A percentile compares a stretch with the other conserved stretches of the same genome.
Evolutionary conservation across 2,888 invertebrate species (phyloP).

Genomic region (Netelia virgata): DNA sequence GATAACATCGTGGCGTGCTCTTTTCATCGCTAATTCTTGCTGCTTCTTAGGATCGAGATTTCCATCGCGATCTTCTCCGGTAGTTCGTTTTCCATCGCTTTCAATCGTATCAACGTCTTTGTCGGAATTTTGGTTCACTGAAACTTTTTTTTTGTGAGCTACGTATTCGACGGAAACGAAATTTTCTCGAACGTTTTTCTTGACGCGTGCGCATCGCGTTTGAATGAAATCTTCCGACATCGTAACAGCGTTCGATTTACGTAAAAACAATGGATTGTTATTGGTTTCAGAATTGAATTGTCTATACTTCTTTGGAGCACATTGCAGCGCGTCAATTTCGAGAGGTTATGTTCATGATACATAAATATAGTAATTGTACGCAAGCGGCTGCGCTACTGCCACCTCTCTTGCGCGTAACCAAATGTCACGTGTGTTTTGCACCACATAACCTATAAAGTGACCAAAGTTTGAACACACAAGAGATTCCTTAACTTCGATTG

Average conservation of each 20-base stretch:
- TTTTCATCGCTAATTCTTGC: slow-evolving; percentile 90
- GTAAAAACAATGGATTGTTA: neutral
- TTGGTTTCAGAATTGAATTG: neutral
- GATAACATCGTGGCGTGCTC: slow-evolving; percentile 92
- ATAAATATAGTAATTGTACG: neutral
- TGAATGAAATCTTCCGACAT: slow-evolving; percentile 78
- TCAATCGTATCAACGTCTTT: slow-evolving; percentile 26
- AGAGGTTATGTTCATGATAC: slow-evolving; percentile 13
- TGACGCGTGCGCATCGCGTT: slow-evolving; percentile 75
- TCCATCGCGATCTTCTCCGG: slow-evolving; percentile 7
- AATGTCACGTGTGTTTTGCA: neutral
- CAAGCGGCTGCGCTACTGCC: neutral
- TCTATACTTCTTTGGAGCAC: neutral
- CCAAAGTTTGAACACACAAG: neutral
- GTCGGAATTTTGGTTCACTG: slow-evolving; percentile 9
- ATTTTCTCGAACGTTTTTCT: slow-evolving; percentile 65
- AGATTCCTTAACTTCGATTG: neutral
- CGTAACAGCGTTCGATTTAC: neutral
- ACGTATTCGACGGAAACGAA: slow-evolving; percentile 74
- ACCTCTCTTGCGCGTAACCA: too few relatives aligned
- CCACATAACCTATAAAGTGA: neutral
- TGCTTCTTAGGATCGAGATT: slow-evolving; percentile 76
- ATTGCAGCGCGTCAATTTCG: neutral
- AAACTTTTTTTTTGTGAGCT: slow-evolving; percentile 71
- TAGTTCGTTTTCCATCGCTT: slow-evolving; percentile 22